Conservation (phyloP, 1,140 invertebrate species). For the Hypsibius dujardini region DNA sequence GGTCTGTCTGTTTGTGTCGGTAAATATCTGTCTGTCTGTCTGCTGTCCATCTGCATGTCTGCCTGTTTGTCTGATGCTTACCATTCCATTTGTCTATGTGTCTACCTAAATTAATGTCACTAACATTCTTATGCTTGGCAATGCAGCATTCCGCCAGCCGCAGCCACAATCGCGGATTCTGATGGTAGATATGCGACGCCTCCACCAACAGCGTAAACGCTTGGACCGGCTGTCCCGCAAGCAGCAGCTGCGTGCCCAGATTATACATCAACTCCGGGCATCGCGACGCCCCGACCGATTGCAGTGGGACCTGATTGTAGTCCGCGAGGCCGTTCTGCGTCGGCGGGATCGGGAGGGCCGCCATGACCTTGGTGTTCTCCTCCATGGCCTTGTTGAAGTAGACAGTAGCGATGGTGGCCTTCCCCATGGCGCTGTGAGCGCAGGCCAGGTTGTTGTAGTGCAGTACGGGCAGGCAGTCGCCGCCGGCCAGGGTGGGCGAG, state of each 20-base stretch:
- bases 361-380: slow-evolving; percentile 49
- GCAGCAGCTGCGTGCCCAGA: slow-evolving; percentile 64
- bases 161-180: slow-evolving; percentile 74
- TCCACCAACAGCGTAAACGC: slow-evolving; percentile 83
- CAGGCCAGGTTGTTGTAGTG: slow-evolving; percentile 77
- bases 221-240: slow-evolving; percentile 53
- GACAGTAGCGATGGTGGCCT: slow-evolving; percentile 62
- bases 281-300: slow-evolving; percentile 40
- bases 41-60: no score
- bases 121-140: slow-evolving; percentile 31
- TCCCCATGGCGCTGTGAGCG: slow-evolving; percentile 63
- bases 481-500: slow-evolving; percentile 39
- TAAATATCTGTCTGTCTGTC: no score
- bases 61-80: no score
- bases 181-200: slow-evolving; percentile 61
- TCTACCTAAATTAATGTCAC: slow-evolving; percentile 48
- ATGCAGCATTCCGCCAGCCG: slow-evolving; percentile 66
- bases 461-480: slow-evolving; percentile 47
- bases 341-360: slow-evolving; percentile 28
- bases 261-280: slow-evolving; percentile 73
- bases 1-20: no score
- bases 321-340: background rate
- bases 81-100: slow-evolving; percentile 40
- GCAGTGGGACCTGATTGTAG: slow-evolving; percentile 33
- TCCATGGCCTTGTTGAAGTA: slow-evolving; percentile 65